A percentile compares a stretch with the other conserved stretches of the same genome.
Conservation (phyloP, 2,113 vertebrate genomes). For the Atractosteus spatula region DNA sequence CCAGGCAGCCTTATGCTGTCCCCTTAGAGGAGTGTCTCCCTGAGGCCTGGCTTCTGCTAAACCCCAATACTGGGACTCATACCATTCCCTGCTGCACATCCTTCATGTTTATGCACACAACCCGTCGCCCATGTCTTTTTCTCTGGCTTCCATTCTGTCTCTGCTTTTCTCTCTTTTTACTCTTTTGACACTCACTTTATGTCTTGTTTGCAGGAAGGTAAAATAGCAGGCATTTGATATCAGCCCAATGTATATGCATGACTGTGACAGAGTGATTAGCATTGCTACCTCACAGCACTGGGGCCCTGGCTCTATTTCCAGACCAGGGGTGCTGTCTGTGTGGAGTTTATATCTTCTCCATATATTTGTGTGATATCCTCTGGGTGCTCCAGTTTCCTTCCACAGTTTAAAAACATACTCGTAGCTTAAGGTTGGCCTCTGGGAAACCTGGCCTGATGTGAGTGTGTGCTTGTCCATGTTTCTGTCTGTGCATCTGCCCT, state of each 20-base stretch:
- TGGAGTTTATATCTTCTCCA: too few relatives aligned
- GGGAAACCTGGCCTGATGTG: too few relatives aligned
- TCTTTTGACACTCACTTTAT: background rate
- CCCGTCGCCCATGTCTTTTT: background rate
- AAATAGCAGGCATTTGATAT: background rate
- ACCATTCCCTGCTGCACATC: background rate
- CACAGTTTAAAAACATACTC: too few relatives aligned
- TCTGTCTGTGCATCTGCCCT: background rate
- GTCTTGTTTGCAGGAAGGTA: background rate
- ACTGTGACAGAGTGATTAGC: too few relatives aligned
- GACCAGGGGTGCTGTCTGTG: too few relatives aligned
- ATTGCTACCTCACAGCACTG: too few relatives aligned
- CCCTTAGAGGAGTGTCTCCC: background rate
- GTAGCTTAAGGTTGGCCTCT: too few relatives aligned
- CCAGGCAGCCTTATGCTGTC: background rate
- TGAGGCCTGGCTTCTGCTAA: slow-evolving; percentile 6
- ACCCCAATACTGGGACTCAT: background rate
- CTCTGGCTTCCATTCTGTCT: background rate
- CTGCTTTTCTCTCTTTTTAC: background rate
- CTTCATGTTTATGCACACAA: background rate
- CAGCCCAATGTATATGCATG: too few relatives aligned
- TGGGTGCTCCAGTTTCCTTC: too few relatives aligned
- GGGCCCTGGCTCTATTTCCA: too few relatives aligned
- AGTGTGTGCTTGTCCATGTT: too few relatives aligned
- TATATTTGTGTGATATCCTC: too few relatives aligned